Evolutionary conservation across 2,888 invertebrate genomes (phyloP).

Genomic region (Malacosoma neustria): DNA sequence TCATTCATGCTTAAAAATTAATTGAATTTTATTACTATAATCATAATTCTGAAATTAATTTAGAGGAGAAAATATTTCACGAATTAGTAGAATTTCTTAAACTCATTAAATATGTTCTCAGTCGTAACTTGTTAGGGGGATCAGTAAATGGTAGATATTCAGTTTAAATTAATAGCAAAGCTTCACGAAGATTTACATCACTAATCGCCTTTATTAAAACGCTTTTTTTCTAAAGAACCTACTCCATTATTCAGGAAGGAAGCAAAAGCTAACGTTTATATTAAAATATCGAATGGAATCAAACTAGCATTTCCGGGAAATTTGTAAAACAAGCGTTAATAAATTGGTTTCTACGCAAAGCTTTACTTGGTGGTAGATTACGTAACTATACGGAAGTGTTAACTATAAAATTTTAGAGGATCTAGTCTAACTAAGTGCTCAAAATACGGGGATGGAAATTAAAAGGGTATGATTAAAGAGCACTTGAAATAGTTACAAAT

Average conservation of each 20-base stretch:
- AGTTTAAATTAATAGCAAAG: constrained; percentile 47
- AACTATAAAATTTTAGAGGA: constrained; percentile 8
- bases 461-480: constrained; percentile 30
- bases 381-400: constrained; percentile 7
- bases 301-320: not conserved
- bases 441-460: constrained; percentile 32
- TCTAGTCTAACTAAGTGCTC: constrained; percentile 31
- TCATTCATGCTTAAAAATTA: not conserved
- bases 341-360: constrained; percentile 6
- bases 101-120: not conserved
- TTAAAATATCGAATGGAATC: not conserved
- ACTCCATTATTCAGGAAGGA: constrained; percentile 35
- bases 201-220: constrained; percentile 41
- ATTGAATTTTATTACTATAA: not conserved
- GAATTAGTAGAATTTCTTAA: not conserved
- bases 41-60: not conserved
- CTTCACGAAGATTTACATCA: constrained; percentile 42
- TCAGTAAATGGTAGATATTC: constrained; percentile 2
- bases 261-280: constrained; percentile 20
- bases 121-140: not conserved
- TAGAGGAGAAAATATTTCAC: not conserved
- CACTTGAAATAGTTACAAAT: constrained; percentile 31
- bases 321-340: not conserved
- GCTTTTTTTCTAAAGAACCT: constrained; percentile 44
- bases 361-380: constrained; percentile 7